Evolutionary conservation across 2,888 invertebrate genomes (phyloP), one percentile per base, ranked within the genome.

Genomic region (Diadegma fenestrale): DNA sequence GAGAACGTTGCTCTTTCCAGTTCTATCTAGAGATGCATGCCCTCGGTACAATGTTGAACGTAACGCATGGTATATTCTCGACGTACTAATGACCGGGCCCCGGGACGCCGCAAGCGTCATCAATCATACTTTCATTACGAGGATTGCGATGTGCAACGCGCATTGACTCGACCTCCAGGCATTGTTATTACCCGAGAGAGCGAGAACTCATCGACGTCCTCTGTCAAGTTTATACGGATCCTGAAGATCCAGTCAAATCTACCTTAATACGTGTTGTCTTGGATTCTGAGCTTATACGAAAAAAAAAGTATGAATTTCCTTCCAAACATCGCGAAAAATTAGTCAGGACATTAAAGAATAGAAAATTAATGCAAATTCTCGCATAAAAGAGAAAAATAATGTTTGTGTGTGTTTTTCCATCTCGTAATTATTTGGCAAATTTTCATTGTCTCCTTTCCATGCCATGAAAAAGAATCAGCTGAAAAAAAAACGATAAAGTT

Each of bases 81-180:
- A 88, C 89, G 88, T 68, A 89, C 91, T 93, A 93, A 93, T 93
- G 93, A 93, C 91, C 90, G 88, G 61, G 61, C 73, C 48, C 45
- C 19, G 88, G 89, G 86, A 88, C 86, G 90, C 89, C 90, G 90
- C 88, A 86, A 87, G 89, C 88, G 90, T 92, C 93, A 94, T 94
- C 93, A 93, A 94, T 94, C 94, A 93, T 92, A 93, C 92, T 93
- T 94, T 93, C 93, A 93, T 94, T 93, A 93, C 92, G 91, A 90
- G 91, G 90, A 93, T 93, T 92, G 92, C 92, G 87, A 89, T 89
- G 83, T 84, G 82, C 88, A 91, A 89, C 90, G 89, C 87, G 90
- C 91, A 91, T 92, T 90, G 91, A 90, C 91, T 93, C 87, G 87
- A 91, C 91, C 93, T 90, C 90, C 91, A 88, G 90, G 91, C 78